A percentile compares a stretch with the other conserved stretches of the same genome.
These are phyloP conservation scores for Penelope pileata DNA, from an alignment of 2,113 vertebrate species.

Conservation along the genomic window DNA sequence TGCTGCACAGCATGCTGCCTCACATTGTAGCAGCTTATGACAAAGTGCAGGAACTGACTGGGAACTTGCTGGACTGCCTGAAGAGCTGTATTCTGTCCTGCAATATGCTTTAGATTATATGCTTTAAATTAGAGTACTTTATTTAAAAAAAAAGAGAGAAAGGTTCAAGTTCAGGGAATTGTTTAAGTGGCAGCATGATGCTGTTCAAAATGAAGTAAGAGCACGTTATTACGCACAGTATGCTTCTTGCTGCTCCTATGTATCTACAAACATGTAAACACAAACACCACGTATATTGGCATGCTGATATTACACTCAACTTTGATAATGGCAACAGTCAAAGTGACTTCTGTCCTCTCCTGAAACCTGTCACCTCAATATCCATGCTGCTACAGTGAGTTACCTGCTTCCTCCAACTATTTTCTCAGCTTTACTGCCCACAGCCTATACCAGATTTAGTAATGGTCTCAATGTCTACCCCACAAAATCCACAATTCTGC, in stretches of 20 bases:
- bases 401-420: not conserved
- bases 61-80: not conserved
- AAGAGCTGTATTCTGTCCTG: not conserved
- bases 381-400: not conserved
- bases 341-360: not conserved
- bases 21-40: not conserved
- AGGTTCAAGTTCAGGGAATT: not conserved
- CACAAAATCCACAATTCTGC: not conserved
- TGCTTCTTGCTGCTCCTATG: not conserved
- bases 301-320: not conserved
- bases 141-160: too few species aligned
- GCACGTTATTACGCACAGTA: not conserved
- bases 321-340: not conserved
- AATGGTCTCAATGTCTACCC: not conserved
- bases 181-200: not conserved
- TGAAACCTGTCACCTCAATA: not conserved
- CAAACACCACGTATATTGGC: not conserved
- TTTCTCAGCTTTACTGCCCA: not conserved
- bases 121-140: too few species aligned
- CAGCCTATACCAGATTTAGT: not conserved
- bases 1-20: not conserved
- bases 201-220: not conserved
- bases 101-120: not conserved
- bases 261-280: accelerated
- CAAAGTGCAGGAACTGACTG: not conserved